These are phyloP conservation scores for Timandra comae DNA, from an alignment of 2,888 invertebrate species.

Conservation along the genomic window DNA sequence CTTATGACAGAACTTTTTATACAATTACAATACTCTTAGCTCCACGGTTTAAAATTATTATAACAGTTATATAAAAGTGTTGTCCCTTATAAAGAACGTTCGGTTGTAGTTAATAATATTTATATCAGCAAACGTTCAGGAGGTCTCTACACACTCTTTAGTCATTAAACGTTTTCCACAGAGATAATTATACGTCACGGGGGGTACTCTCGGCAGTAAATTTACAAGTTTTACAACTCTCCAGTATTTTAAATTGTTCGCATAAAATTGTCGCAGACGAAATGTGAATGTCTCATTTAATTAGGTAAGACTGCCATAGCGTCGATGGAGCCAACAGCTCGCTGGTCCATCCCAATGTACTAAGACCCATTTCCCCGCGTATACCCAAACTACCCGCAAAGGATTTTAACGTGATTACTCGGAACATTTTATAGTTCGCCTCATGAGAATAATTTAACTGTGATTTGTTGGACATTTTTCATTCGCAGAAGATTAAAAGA, in stretches of 20 bases:
- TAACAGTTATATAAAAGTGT: too few species aligned
- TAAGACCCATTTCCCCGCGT: slow-evolving; percentile 7
- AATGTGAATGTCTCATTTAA: slow-evolving; percentile 62
- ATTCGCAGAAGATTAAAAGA: slow-evolving; percentile 52
- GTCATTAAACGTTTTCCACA: slow-evolving; percentile 44
- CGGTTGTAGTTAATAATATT: too few species aligned
- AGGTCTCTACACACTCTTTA: slow-evolving; percentile 22
- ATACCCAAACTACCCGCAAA: slow-evolving; percentile 52
- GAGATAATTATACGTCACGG: slow-evolving; percentile 53
- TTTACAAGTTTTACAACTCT: slow-evolving; percentile 51
- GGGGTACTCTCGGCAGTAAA: slow-evolving; percentile 50
- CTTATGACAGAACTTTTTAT: too few species aligned
- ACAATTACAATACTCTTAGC: too few species aligned
- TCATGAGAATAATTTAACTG: slow-evolving; percentile 60
- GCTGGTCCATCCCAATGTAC: slow-evolving; percentile 15
- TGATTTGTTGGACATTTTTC: slow-evolving; percentile 61
- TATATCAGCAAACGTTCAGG: neutral
- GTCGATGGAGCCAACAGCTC: slow-evolving; percentile 30
- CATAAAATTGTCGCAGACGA: slow-evolving; percentile 62
- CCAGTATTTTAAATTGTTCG: slow-evolving; percentile 47
- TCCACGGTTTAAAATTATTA: too few species aligned
- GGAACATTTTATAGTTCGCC: slow-evolving; percentile 67
- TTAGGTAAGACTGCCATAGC: slow-evolving; percentile 54
- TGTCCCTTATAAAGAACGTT: too few species aligned
- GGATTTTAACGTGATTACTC: slow-evolving; percentile 67